Evolutionary conservation across 1,140 invertebrate genomes (phyloP).

Genomic region (Argopecten irradians): DNA sequence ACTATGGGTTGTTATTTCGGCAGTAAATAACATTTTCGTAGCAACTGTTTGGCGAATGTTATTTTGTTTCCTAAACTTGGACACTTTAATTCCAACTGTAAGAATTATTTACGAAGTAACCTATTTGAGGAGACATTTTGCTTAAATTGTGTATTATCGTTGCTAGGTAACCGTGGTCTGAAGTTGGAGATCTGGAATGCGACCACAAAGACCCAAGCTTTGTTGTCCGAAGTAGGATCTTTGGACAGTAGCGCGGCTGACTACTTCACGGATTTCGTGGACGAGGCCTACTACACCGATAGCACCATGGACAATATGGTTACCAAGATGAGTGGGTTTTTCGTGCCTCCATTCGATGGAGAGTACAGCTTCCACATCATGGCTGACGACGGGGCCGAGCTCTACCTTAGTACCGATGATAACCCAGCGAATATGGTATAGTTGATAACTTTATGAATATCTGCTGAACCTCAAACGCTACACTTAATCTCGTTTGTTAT

Average conservation of each 20-base stretch:
- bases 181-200: slow-evolving; percentile 51
- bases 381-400: slow-evolving; percentile 39
- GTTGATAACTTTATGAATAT: too few species aligned
- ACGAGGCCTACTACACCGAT: slow-evolving; percentile 20
- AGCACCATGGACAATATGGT: slow-evolving; percentile 13
- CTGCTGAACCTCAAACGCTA: too few species aligned
- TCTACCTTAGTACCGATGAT: slow-evolving; percentile 49
- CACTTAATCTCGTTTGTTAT: too few species aligned
- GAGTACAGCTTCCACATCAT: slow-evolving; percentile 41
- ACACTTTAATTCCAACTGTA: background rate
- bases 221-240: slow-evolving; percentile 31
- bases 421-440: slow-evolving; percentile 43
- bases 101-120: background rate
- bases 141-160: slow-evolving; percentile 24
- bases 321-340: slow-evolving; percentile 37
- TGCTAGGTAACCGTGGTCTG: slow-evolving; percentile 61
- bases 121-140: background rate
- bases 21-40: background rate
- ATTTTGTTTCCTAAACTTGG: background rate
- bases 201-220: slow-evolving; percentile 27
- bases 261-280: slow-evolving; percentile 30
- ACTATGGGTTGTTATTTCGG: background rate
- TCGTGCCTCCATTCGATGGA: slow-evolving; percentile 44
- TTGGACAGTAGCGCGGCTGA: slow-evolving; percentile 29
- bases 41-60: background rate